Conservation (phyloP, 2,888 invertebrate genomes). For the Chymomyza fuscimana region DNA sequence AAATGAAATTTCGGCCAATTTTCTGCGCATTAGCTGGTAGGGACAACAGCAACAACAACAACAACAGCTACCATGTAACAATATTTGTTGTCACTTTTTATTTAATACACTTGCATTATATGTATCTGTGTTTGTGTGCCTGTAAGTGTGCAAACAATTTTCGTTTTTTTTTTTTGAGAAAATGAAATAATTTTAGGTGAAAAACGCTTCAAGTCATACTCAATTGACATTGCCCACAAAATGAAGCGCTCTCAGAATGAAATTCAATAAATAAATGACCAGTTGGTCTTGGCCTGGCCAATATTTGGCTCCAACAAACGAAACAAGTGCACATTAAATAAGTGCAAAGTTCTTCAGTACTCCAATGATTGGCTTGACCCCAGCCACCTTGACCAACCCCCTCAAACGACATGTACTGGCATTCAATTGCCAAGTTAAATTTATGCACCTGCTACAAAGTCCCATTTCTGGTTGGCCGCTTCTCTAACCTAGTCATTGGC, state of each 20-base stretch:
- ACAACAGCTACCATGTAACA: constrained; percentile 48
- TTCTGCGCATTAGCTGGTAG: constrained; percentile 63
- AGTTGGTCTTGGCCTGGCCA: background rate
- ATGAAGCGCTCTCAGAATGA: constrained; percentile 26
- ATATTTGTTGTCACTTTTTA: constrained; percentile 73
- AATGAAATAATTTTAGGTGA: constrained; percentile 69
- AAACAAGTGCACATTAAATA: constrained; percentile 10
- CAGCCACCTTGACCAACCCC: constrained; percentile 30
- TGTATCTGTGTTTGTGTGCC: background rate
- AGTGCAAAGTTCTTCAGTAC: background rate
- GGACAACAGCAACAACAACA: constrained; percentile 18
- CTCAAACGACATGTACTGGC: background rate
- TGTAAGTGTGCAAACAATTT: constrained; percentile 54
- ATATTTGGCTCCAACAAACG: constrained; percentile 45
- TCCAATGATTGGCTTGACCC: constrained; percentile 50
- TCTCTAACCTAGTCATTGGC: background rate
- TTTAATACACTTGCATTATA: constrained; percentile 56
- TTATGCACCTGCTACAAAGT: constrained; percentile 31
- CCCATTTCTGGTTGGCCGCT: background rate
- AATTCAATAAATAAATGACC: constrained; percentile 46
- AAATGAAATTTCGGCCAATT: constrained; percentile 70
- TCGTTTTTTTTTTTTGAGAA: constrained; percentile 16
- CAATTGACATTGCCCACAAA: constrained; percentile 4
- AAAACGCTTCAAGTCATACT: constrained; percentile 65
- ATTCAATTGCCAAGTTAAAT: constrained; percentile 43